Evolutionary conservation across 1,140 invertebrate species (phyloP).

Genomic region (Drosophila arawakana): DNA sequence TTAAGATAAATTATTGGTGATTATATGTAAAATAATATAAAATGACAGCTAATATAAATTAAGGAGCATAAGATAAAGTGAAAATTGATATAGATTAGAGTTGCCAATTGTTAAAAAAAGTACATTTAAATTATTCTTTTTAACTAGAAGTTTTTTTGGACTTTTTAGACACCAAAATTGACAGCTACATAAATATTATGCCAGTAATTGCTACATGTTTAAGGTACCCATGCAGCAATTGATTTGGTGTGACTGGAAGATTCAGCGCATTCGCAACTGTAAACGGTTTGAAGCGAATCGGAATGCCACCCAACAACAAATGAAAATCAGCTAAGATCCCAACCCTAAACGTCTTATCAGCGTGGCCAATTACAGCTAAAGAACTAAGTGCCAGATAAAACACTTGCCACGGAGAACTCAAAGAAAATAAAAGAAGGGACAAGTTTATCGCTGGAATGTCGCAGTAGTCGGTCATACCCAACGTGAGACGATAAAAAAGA

Average conservation of each 20-base stretch:
- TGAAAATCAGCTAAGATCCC: not conserved
- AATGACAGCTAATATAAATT: too few species aligned
- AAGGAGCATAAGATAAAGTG: too few species aligned
- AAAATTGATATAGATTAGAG: too few species aligned
- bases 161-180: too few species aligned
- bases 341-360: constrained; percentile 55
- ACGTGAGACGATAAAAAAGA: not conserved
- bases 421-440: constrained; percentile 21
- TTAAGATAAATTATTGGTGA: too few species aligned
- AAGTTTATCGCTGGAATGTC: constrained; percentile 32
- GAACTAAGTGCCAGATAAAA: constrained; percentile 76
- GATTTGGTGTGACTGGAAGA: not conserved
- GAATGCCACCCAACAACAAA: constrained; percentile 41
- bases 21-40: too few species aligned
- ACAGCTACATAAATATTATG: too few species aligned
- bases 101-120: too few species aligned
- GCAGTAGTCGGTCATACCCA: constrained; percentile 36
- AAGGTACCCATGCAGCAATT: not conserved
- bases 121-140: too few species aligned
- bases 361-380: constrained; percentile 70
- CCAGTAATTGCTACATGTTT: too few species aligned
- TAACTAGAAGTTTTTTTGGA: too few species aligned
- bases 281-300: constrained; percentile 15
- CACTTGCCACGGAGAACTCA: constrained; percentile 48
- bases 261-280: constrained; percentile 1